Conservation (phyloP, 2,888 invertebrate genomes). For the Melanargia galathea region DNA sequence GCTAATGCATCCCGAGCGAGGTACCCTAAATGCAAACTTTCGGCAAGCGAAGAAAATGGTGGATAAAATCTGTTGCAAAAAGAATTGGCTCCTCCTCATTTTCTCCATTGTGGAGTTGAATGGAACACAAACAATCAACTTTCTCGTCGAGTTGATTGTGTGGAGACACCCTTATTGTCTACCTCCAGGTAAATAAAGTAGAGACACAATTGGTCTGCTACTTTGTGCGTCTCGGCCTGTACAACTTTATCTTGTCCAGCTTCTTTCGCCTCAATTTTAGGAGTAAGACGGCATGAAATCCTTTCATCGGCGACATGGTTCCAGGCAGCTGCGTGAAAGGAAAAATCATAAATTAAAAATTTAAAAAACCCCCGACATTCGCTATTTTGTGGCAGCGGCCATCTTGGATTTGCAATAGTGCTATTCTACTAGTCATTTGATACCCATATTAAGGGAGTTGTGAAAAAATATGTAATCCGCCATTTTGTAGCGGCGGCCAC, state of each 20-base stretch:
- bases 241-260: conserved; percentile 61
- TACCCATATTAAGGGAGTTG: too few relatives aligned
- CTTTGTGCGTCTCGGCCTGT: conserved; percentile 66
- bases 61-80: conserved; percentile 71
- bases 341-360: too few relatives aligned
- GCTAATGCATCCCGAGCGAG: conserved; percentile 64
- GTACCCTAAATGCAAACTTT: conserved; percentile 74
- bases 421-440: too few relatives aligned
- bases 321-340: not conserved
- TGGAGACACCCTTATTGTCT: conserved; percentile 77
- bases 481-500: too few relatives aligned
- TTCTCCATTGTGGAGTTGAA: conserved; percentile 79
- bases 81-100: conserved; percentile 79
- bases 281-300: conserved; percentile 11
- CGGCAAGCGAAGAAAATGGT: conserved; percentile 68
- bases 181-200: conserved; percentile 75
- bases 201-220: conserved; percentile 65
- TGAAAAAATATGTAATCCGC: too few relatives aligned
- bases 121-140: conserved; percentile 77
- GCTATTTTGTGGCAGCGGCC: too few relatives aligned
- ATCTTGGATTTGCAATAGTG: too few relatives aligned
- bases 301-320: not conserved
- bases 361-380: too few relatives aligned
- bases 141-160: conserved; percentile 73
- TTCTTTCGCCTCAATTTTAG: conserved; percentile 39